These are phyloP conservation scores for Malurus leucopterus DNA, from an alignment of 2,797 vertebrate genomes.

Conservation along the genomic window DNA sequence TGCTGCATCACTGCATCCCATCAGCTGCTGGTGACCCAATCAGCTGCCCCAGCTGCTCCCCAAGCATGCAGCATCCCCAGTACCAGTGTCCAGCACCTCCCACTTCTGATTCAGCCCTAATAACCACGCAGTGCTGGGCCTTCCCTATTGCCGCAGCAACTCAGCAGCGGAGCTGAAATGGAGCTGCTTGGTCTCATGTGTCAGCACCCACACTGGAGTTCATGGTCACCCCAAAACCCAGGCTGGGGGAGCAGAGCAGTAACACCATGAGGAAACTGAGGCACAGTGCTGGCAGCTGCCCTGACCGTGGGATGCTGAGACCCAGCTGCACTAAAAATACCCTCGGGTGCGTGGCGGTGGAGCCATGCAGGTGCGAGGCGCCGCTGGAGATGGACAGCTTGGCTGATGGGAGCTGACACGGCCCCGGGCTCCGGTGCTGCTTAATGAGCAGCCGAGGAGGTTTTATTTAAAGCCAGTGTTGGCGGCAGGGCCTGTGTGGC, in stretches of 20 bases:
- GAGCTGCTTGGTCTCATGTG: not conserved
- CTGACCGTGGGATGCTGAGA: not conserved
- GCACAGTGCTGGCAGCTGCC: accelerated
- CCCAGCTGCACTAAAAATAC: not conserved
- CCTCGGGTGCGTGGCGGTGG: accelerated
- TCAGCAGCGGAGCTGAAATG: accelerated
- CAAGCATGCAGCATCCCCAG: no score
- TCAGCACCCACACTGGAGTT: not conserved
- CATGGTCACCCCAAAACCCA: not conserved
- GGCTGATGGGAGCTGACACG: conserved; percentile 1
- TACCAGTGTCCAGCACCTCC: not conserved
- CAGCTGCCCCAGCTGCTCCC: accelerated
- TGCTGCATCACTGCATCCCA: not conserved
- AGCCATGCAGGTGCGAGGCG: not conserved
- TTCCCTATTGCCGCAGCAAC: not conserved
- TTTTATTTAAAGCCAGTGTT: not conserved
- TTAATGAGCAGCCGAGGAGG: not conserved
- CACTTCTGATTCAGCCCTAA: not conserved
- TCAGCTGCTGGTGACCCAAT: not conserved
- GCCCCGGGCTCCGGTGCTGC: not conserved
- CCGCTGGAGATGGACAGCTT: not conserved
- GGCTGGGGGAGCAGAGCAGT: accelerated
- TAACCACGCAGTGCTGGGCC: accelerated
- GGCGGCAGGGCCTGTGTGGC: not conserved
- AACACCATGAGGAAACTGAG: not conserved